phyloP scores from a whole-genome alignment of 2,888 invertebrate species.

The Leptura quadrifasciata region DNA sequence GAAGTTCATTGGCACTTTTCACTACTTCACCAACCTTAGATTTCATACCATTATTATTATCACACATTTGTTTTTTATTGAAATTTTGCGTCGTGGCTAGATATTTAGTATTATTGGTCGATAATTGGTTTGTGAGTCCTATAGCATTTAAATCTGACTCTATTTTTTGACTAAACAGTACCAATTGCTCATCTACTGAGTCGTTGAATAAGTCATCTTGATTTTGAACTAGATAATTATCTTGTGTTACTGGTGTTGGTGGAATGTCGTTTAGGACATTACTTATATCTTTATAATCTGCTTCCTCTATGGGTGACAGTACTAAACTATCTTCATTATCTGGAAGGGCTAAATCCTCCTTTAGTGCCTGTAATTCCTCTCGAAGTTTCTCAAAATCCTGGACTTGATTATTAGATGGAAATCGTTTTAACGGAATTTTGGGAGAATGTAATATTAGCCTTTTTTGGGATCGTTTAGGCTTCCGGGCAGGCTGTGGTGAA shows the following conservation, averaged over 20 bases:
- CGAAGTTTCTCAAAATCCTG: conserved; percentile 68
- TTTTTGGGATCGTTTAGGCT: conserved; percentile 53
- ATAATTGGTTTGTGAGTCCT: neutral
- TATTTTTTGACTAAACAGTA: conserved; percentile 68
- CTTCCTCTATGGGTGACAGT: conserved; percentile 64
- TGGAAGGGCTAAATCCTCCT: conserved; percentile 63
- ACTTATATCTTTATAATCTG: conserved; percentile 57
- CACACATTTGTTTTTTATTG: conserved; percentile 18
- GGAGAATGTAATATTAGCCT: conserved; percentile 63
- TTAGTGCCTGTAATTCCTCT: conserved; percentile 67
- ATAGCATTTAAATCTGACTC: conserved; percentile 60
- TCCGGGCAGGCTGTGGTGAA: conserved; percentile 67
- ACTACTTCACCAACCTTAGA: conserved; percentile 27
- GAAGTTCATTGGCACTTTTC: conserved; percentile 42
- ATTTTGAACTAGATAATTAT: conserved; percentile 22
- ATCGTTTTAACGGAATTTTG: conserved; percentile 65
- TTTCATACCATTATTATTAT: neutral
- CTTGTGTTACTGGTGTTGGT: neutral
- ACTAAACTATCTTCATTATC: conserved; percentile 64
- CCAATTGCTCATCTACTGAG: conserved; percentile 69
- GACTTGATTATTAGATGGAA: conserved; percentile 63
- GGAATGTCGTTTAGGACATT: neutral
- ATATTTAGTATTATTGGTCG: neutral
- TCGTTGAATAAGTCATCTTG: conserved; percentile 68
- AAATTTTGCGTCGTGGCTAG: neutral